phyloP scores from a whole-genome alignment of 1,140 invertebrate genomes.

The Coelopa frigida region DNA sequence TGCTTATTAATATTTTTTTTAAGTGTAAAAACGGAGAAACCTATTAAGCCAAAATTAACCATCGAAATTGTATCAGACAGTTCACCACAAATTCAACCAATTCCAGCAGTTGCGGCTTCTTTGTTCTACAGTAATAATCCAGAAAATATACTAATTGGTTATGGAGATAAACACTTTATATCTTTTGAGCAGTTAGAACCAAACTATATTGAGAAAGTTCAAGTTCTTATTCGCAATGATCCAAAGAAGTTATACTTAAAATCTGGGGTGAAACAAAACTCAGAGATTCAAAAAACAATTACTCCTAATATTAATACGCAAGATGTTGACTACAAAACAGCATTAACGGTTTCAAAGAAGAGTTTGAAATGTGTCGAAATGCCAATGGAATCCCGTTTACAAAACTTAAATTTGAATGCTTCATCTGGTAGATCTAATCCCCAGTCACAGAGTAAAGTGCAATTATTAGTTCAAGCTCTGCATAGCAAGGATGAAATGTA shows the following conservation, averaged over 20 bases:
- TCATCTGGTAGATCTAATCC: constrained; percentile 19
- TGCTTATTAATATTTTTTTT: background rate
- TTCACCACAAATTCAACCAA: constrained; percentile 48
- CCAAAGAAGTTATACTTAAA: constrained; percentile 31
- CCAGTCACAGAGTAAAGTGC: constrained; percentile 60
- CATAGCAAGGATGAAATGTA: constrained; percentile 66
- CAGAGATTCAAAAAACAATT: constrained; percentile 46
- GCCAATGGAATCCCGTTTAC: constrained; percentile 65
- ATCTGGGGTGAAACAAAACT: constrained; percentile 27
- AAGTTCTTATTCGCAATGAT: constrained; percentile 52
- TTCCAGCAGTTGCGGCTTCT: constrained; percentile 50
- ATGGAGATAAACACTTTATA: constrained; percentile 50
- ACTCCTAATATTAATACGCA: constrained; percentile 43
- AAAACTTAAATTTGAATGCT: constrained; percentile 55
- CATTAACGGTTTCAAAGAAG: constrained; percentile 45
- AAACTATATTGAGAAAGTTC: constrained; percentile 50
- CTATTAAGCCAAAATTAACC: constrained; percentile 62
- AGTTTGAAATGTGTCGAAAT: constrained; percentile 52
- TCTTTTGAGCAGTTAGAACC: constrained; percentile 61
- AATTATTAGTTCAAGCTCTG: constrained; percentile 66
- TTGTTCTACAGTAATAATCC: constrained; percentile 39
- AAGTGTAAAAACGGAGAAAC: constrained; percentile 55
- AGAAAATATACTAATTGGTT: constrained; percentile 48
- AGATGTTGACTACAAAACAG: constrained; percentile 33
- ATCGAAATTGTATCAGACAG: constrained; percentile 59